Percentiles rank a stretch among this genome's conserved stretches.
phyloP scores from a whole-genome alignment of 2,113 vertebrate genomes.

The Thermophis baileyi region DNA sequence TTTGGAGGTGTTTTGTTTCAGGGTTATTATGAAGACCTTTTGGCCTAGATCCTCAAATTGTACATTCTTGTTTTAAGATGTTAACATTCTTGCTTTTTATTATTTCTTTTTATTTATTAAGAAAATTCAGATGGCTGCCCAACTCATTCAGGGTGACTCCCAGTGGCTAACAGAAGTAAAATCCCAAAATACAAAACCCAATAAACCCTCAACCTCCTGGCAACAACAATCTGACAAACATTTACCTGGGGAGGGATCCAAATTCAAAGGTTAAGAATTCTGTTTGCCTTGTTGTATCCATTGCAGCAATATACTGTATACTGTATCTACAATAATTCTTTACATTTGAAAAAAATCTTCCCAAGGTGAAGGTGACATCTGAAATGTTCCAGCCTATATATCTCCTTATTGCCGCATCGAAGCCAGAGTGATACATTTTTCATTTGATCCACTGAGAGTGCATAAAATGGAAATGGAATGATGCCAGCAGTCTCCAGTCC shows the following conservation, averaged over 20 bases:
- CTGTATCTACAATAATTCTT: neutral
- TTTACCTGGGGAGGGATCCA: neutral
- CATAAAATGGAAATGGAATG: neutral
- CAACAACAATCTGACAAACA: neutral
- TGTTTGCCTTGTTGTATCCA: neutral
- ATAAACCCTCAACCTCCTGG: neutral
- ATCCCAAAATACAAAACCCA: neutral
- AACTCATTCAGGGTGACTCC: neutral
- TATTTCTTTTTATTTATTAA: neutral
- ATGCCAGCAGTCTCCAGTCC: neutral
- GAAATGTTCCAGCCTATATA: neutral
- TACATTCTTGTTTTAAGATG: conserved; percentile 20
- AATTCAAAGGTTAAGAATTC: neutral
- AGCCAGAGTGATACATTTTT: neutral
- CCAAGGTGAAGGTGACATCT: neutral
- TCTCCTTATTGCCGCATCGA: neutral
- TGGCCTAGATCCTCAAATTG: neutral
- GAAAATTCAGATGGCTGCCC: neutral
- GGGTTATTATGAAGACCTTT: neutral
- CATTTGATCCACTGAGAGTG: neutral
- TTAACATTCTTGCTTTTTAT: neutral
- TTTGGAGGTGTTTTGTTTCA: neutral
- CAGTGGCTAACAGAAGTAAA: neutral
- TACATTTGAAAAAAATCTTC: neutral
- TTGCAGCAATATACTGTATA: neutral